Conservation (phyloP, 2,888 invertebrate species). For the Caenorhabditis sulstoni region DNA sequence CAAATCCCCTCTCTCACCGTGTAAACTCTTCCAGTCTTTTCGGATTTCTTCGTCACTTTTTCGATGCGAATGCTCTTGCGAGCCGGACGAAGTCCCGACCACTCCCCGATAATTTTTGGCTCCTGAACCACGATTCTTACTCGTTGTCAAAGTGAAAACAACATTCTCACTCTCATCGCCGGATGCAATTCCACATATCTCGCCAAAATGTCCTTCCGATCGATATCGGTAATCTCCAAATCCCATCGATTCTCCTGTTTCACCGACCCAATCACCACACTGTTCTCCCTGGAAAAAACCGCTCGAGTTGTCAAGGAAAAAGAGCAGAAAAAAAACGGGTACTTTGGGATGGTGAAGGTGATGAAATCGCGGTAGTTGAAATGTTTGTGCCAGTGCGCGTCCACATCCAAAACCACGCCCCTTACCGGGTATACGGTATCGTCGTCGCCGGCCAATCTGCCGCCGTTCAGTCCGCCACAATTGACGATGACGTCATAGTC, state of each 20-base stretch:
- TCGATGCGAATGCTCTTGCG: conserved; percentile 67
- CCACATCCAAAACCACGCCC: conserved; percentile 81
- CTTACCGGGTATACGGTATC: conserved; percentile 75
- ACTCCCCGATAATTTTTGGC: conserved; percentile 71
- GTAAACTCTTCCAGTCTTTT: conserved; percentile 30
- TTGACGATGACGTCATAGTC: conserved; percentile 82
- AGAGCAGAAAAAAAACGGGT: neutral
- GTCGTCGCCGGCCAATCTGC: conserved; percentile 81
- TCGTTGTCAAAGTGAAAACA: too few species aligned
- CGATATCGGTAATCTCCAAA: conserved; percentile 71
- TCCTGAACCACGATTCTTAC: too few species aligned
- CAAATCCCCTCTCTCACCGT: conserved; percentile 33
- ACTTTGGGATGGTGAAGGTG: conserved; percentile 75
- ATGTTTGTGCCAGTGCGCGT: conserved; percentile 92
- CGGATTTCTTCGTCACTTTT: conserved; percentile 9
- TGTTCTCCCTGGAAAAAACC: conserved; percentile 56
- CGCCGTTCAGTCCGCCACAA: conserved; percentile 82
- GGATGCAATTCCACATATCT: conserved; percentile 72
- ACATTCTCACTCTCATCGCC: conserved; percentile 71
- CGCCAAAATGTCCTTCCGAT: conserved; percentile 71
- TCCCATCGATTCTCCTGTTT: conserved; percentile 69
- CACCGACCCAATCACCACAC: conserved; percentile 72
- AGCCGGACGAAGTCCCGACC: conserved; percentile 71
- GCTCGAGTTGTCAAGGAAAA: too few species aligned
- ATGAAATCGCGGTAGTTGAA: conserved; percentile 85